These are phyloP conservation scores for Mantis religiosa DNA, from an alignment of 2,888 invertebrate genomes.

Conservation along the genomic window DNA sequence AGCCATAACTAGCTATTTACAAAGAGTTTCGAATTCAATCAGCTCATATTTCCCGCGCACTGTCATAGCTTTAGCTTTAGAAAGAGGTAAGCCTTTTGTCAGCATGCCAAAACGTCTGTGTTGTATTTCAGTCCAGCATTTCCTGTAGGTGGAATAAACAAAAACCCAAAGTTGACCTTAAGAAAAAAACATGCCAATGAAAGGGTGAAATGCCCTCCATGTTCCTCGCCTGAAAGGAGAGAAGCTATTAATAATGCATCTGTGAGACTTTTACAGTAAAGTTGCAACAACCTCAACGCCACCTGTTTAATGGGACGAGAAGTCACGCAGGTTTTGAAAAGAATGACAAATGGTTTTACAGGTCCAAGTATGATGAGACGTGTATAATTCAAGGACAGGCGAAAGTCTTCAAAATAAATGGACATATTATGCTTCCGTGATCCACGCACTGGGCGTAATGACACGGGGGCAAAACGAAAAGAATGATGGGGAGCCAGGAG, in stretches of 20 bases:
- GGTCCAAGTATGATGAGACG: background rate
- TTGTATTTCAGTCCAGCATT: background rate
- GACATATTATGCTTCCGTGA: constrained; percentile 11
- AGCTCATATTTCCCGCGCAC: too few species aligned
- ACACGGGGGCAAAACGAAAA: background rate
- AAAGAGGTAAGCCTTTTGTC: background rate
- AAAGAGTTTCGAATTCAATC: too few species aligned
- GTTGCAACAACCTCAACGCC: background rate
- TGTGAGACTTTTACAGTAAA: background rate
- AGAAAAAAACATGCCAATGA: background rate
- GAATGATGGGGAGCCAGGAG: background rate
- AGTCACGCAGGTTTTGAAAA: background rate
- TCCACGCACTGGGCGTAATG: background rate
- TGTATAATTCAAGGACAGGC: background rate
- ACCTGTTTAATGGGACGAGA: constrained; percentile 1
- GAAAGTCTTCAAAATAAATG: background rate
- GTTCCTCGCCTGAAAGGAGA: background rate
- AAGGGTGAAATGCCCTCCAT: background rate
- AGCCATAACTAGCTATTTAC: too few species aligned
- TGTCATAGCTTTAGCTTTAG: too few species aligned
- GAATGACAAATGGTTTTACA: constrained; percentile 10
- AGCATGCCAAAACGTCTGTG: background rate
- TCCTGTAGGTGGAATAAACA: background rate
- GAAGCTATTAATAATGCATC: background rate
- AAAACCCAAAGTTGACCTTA: background rate